Evolutionary conservation across 2,888 invertebrate species (phyloP), one percentile per base, ranked within the genome.

Genomic region (Apotomis capreana): DNA sequence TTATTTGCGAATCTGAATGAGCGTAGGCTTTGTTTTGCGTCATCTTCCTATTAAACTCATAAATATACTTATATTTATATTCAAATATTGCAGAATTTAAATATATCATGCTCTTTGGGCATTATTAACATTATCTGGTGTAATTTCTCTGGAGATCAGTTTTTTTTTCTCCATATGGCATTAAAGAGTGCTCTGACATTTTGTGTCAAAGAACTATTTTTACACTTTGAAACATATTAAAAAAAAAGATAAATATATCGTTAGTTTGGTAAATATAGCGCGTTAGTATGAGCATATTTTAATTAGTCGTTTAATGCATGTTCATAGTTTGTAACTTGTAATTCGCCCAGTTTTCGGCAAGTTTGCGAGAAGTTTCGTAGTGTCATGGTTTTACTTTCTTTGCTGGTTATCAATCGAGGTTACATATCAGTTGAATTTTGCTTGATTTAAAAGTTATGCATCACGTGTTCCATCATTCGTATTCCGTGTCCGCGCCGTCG

Each of bases 301-400:
- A 92, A 90, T 88, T 90, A 91, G 89, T 84, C 79, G 83, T 89
- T 90, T 90, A 91, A 89, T 92, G 89, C 90, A 90, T 91, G 90
- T 89, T 87, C 84, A 85, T 92, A 91, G 90, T 84, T 63, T 63
- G 72, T 71, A 71, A 71, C 67, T 71, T 87, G 84, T 91, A 89
- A 88, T 85, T 84, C 80, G 85, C 84, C 84, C 83, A 84, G 82
- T 88, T 78, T 84, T 80, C 78, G 81, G 80, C 80, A 77, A 79
- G 79, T 83, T 83, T 82, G 84, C 82, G 80, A 83, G 81, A 80
- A 78, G 81, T 80, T 82, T 64, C 75, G 80, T 79, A 77, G 76
- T 82, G 81, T 86, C 85, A 82, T 83, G 79, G 79, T 82, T 80
- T 79, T 52, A 37, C 82, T 80, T 86, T 75, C 77, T 87, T 89